A percentile compares a stretch with the other conserved stretches of the same genome.
phyloP scores from a whole-genome alignment of 2,888 invertebrate genomes.

The Monochamus alternatus region DNA sequence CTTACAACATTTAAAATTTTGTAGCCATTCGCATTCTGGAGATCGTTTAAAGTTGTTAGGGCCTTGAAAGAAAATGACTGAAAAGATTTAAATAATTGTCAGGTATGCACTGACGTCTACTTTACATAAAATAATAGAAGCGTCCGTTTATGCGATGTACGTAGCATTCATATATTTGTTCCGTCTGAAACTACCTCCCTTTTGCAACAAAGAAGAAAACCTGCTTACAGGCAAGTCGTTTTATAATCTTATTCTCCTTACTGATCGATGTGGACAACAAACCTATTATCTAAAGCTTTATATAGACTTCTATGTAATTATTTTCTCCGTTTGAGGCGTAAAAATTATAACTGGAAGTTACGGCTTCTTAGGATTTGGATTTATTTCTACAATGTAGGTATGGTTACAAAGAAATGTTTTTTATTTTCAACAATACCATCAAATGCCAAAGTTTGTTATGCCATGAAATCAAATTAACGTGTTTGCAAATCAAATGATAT shows the following conservation, averaged over 20 bases:
- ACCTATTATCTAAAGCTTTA: conserved; percentile 13
- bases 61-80: too few relatives aligned
- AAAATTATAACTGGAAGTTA: not conserved
- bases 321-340: not conserved
- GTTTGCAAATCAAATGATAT: too few relatives aligned
- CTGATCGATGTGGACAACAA: conserved; percentile 8
- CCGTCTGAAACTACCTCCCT: not conserved
- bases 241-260: conserved; percentile 21
- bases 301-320: conserved; percentile 15
- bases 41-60: too few relatives aligned
- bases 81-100: not conserved
- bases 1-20: too few relatives aligned
- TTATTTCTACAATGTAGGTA: too few relatives aligned
- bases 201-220: conserved; percentile 5
- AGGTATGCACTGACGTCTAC: not conserved
- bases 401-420: too few relatives aligned
- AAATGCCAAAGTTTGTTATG: too few relatives aligned
- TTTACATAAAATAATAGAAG: not conserved
- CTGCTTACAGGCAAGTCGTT: conserved; percentile 5
- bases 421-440: too few relatives aligned
- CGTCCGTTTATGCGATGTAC: not conserved
- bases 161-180: not conserved
- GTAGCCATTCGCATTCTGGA: too few relatives aligned
- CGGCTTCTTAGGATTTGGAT: too few relatives aligned
- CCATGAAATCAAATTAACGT: too few relatives aligned